A percentile compares a stretch with the other conserved stretches of the same genome.
phyloP scores from a whole-genome alignment of 2,888 invertebrate genomes.

The Cephus sareptanus region DNA sequence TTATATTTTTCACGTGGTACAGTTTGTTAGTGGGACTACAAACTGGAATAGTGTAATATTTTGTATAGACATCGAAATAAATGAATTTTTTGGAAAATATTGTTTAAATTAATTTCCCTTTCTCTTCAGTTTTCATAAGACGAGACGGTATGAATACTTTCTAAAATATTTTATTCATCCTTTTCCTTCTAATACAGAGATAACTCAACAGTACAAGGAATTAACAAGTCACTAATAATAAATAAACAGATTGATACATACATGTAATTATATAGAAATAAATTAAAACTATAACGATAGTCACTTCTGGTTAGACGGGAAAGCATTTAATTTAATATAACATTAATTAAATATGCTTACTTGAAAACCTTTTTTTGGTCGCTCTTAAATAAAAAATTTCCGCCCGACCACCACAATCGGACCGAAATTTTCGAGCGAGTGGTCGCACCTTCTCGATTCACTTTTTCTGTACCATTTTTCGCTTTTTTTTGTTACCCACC shows the following conservation, averaged over 20 bases:
- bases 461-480: slow-evolving; percentile 45
- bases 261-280: slow-evolving; percentile 42
- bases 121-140: neutral
- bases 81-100: slow-evolving; percentile 30
- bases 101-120: neutral
- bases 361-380: slow-evolving; percentile 52
- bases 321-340: slow-evolving; percentile 44
- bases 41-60: slow-evolving; percentile 45
- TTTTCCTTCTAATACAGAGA: slow-evolving; percentile 53
- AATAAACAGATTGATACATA: slow-evolving; percentile 32
- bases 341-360: slow-evolving; percentile 49
- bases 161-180: slow-evolving; percentile 22
- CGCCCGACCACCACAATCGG: slow-evolving; percentile 64
- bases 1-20: slow-evolving; percentile 20
- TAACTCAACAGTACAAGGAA: slow-evolving; percentile 52
- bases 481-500: slow-evolving; percentile 33
- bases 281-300: slow-evolving; percentile 53
- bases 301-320: slow-evolving; percentile 65
- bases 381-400: slow-evolving; percentile 47
- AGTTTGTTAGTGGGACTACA: slow-evolving; percentile 21
- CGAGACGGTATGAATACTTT: neutral
- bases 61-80: slow-evolving; percentile 49
- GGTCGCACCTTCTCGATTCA: neutral
- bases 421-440: slow-evolving; percentile 54
- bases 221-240: slow-evolving; percentile 32